Evolutionary conservation across 2,113 vertebrate genomes (phyloP).

Genomic region (Gnathonemus longibarbis): DNA sequence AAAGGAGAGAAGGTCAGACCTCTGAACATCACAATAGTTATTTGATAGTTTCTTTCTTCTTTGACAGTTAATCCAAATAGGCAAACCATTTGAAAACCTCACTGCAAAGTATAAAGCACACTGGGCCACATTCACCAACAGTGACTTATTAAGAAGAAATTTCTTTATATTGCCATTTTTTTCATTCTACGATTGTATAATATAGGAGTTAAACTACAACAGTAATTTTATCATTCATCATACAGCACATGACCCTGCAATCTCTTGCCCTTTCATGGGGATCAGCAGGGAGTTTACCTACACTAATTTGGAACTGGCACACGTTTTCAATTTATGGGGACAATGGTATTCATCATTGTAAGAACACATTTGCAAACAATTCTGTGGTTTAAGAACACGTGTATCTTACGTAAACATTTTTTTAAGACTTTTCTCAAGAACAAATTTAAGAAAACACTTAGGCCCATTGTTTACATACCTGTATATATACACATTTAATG

Average conservation of each 20-base stretch:
- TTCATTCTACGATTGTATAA: not conserved
- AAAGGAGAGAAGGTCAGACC: constrained; percentile 54
- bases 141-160: not conserved
- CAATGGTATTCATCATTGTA: not conserved
- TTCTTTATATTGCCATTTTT: too few relatives aligned
- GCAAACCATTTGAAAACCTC: not conserved
- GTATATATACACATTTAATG: not conserved
- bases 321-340: not conserved
- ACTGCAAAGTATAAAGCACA: not conserved
- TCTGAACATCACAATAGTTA: not conserved
- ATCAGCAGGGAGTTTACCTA: not conserved
- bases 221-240: not conserved
- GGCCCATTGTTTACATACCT: not conserved
- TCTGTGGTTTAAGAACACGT: not conserved
- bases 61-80: not conserved
- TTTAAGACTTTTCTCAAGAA: not conserved
- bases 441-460: not conserved
- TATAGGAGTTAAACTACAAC: not conserved
- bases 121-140: not conserved
- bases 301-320: not conserved
- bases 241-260: not conserved
- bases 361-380: not conserved
- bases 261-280: not conserved
- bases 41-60: not conserved
- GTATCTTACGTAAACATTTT: not conserved